Conservation (phyloP, 2,888 invertebrate genomes). For the Ecdyonurus torrentis region DNA sequence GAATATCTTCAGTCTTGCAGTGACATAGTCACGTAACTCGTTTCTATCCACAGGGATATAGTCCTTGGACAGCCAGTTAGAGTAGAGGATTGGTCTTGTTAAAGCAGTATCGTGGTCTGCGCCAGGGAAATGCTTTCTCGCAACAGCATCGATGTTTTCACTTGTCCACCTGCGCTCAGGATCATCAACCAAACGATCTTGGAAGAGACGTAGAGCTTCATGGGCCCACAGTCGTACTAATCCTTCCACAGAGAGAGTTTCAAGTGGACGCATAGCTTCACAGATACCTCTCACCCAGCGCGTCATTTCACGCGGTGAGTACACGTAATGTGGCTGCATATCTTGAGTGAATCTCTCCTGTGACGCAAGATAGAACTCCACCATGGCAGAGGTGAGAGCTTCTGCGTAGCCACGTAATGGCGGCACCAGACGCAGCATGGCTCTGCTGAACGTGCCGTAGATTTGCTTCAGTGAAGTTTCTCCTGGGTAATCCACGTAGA, state of each 20-base stretch:
- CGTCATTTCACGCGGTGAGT: slow-evolving; percentile 98
- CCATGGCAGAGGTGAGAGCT: slow-evolving; percentile 97
- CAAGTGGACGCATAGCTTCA: slow-evolving; percentile 92
- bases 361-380: slow-evolving; percentile 89
- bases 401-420: slow-evolving; percentile 85
- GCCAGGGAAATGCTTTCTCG: slow-evolving; percentile 86
- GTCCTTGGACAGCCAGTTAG: slow-evolving; percentile 98
- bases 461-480: slow-evolving; percentile 95
- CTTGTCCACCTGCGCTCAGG: slow-evolving; percentile 95
- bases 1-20: slow-evolving; percentile 91
- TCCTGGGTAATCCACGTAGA: slow-evolving; percentile 99
- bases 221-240: slow-evolving; percentile 98
- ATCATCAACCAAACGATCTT: slow-evolving; percentile 87
- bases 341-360: slow-evolving; percentile 98
- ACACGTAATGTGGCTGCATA: slow-evolving; percentile 99
- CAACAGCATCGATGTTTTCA: slow-evolving; percentile 87
- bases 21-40: slow-evolving; percentile 88
- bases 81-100: slow-evolving; percentile 89
- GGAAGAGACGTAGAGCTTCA: slow-evolving; percentile 94
- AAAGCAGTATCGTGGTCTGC: slow-evolving; percentile 72
- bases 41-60: slow-evolving; percentile 93
- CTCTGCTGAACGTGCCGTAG: slow-evolving; percentile 96
- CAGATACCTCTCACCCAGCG: slow-evolving; percentile 99
- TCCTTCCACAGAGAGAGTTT: slow-evolving; percentile 81
- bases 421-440: slow-evolving; percentile 91